Percentiles rank a stretch among this genome's conserved stretches.
phyloP scores from a whole-genome alignment of 2,113 vertebrate species.

The Labeo catla region DNA sequence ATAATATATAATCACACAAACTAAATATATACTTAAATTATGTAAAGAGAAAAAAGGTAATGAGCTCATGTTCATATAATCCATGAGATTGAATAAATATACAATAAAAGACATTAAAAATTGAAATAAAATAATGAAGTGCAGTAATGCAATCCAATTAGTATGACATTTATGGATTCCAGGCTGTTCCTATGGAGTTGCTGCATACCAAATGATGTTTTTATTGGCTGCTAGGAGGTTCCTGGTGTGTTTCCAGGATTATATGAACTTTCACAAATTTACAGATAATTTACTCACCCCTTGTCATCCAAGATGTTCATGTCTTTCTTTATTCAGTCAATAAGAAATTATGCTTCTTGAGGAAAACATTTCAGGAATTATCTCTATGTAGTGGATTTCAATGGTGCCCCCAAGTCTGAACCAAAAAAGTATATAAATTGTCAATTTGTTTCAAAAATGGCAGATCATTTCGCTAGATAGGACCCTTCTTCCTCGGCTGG shows the following conservation, averaged over 20 bases:
- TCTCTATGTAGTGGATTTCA: too few relatives aligned
- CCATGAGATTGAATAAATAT: not conserved
- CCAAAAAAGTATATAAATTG: too few relatives aligned
- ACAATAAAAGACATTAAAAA: not conserved
- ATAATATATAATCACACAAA: not conserved
- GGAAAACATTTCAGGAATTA: too few relatives aligned
- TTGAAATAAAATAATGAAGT: not conserved
- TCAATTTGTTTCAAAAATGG: too few relatives aligned
- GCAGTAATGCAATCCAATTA: not conserved
- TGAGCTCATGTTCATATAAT: not conserved
- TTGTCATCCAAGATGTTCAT: too few relatives aligned
- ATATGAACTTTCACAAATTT: not conserved
- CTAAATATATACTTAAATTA: not conserved
- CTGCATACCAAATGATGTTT: not conserved
- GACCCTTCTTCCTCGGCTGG: too few relatives aligned
- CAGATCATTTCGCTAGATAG: too few relatives aligned
- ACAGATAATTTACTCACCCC: too few relatives aligned
- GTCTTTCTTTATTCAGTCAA: too few relatives aligned
- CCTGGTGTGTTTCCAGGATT: not conserved
- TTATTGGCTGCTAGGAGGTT: not conserved
- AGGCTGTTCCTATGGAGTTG: not conserved
- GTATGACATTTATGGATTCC: not conserved
- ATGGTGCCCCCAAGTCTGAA: too few relatives aligned
- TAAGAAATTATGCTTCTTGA: too few relatives aligned
- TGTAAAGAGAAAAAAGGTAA: not conserved